These are phyloP conservation scores for Todus mexicanus DNA, from an alignment of 2,797 vertebrate genomes.

Conservation along the genomic window DNA sequence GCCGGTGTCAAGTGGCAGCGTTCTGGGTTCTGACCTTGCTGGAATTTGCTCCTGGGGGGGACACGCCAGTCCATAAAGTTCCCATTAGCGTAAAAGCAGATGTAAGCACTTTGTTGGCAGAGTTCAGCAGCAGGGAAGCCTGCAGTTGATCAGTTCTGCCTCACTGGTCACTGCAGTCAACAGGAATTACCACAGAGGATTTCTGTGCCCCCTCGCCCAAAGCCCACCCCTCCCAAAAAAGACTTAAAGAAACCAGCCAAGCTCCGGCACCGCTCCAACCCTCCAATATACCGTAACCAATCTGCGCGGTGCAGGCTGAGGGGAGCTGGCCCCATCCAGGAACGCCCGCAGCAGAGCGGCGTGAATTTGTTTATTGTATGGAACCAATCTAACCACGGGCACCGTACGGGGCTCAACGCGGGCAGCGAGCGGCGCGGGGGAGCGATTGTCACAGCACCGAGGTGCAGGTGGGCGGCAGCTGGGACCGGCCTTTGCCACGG, in stretches of 20 bases:
- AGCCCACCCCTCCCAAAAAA: neutral
- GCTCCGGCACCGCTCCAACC: constrained; percentile 2
- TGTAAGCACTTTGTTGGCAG: constrained; percentile 57
- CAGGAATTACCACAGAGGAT: constrained; percentile 38
- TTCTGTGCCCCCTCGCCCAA: constrained; percentile 10
- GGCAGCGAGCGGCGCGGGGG: fast-evolving
- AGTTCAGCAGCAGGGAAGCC: constrained; percentile 53
- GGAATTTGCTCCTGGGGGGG: constrained; percentile 44
- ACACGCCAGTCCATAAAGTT: constrained; percentile 45
- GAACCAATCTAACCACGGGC: neutral
- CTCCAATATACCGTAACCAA: neutral
- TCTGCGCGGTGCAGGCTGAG: neutral
- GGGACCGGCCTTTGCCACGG: neutral
- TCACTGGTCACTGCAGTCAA: constrained; percentile 55
- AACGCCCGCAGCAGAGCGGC: neutral
- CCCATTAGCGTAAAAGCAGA: constrained; percentile 57
- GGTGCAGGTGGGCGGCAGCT: neutral
- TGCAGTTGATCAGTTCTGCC: constrained; percentile 66
- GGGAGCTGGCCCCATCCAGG: neutral
- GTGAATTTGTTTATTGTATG: neutral
- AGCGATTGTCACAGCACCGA: fast-evolving
- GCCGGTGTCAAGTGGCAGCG: constrained; percentile 47
- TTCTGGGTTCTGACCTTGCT: constrained; percentile 41
- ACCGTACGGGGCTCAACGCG: fast-evolving
- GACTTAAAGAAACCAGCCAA: constrained; percentile 25